A percentile compares a stretch with the other conserved stretches of the same genome.
These are phyloP conservation scores for Leptinotarsa rubiginosa DNA, from an alignment of 2,888 invertebrate species.

Conservation along the genomic window DNA sequence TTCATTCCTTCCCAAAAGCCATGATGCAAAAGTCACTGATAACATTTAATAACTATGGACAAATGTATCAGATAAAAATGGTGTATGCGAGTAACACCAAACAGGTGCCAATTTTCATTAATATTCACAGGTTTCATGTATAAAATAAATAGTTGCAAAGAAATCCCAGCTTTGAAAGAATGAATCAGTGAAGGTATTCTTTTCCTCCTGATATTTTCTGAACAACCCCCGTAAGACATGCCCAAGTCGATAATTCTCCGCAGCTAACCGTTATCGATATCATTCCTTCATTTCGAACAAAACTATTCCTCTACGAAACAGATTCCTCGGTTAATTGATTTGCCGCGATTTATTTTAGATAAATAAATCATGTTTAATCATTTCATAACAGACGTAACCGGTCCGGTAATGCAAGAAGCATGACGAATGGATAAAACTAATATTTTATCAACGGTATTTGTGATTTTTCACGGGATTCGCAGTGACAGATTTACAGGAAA, in stretches of 20 bases:
- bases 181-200: too few species aligned
- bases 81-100: too few species aligned
- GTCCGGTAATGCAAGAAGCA: conserved; percentile 22
- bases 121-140: too few species aligned
- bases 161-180: too few species aligned
- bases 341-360: conserved; percentile 21
- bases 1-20: too few species aligned
- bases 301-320: conserved; percentile 7
- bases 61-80: too few species aligned
- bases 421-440: conserved; percentile 28
- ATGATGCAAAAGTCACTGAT: too few species aligned
- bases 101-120: too few species aligned
- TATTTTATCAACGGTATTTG: conserved; percentile 22
- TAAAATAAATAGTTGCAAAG: too few species aligned
- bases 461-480: conserved; percentile 21
- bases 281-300: neutral
- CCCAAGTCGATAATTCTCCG: neutral
- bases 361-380: conserved; percentile 34
- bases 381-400: conserved; percentile 19
- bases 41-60: too few species aligned
- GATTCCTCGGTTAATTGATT: conserved; percentile 26
- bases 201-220: neutral
- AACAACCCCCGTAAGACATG: neutral
- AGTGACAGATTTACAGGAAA: conserved; percentile 2
- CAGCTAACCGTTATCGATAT: neutral